phyloP scores from a whole-genome alignment of 2,113 vertebrate genomes.

The Rhinopomastus cyanomelas region DNA sequence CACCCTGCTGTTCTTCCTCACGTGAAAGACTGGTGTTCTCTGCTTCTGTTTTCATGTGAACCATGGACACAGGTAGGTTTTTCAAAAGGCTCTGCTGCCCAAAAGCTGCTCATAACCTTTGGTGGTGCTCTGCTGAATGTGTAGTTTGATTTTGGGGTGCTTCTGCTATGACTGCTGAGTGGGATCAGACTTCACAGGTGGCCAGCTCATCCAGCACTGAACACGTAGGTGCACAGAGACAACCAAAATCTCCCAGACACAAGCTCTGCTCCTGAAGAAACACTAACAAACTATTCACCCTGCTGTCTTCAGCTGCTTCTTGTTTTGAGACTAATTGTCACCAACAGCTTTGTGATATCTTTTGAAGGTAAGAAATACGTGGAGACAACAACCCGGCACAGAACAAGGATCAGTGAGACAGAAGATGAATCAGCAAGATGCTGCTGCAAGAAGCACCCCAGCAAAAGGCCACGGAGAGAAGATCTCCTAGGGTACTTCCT shows the following conservation, averaged over 20 bases:
- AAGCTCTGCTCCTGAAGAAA: neutral
- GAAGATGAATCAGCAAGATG: neutral
- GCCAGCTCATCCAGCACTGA: neutral
- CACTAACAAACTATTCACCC: neutral
- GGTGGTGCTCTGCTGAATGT: too few species aligned
- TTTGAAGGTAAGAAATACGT: neutral
- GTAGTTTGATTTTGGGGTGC: too few species aligned
- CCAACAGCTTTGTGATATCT: neutral
- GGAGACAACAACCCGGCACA: neutral
- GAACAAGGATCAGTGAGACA: accelerated
- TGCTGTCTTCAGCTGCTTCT: neutral
- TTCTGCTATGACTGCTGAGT: too few species aligned
- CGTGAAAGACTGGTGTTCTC: too few species aligned
- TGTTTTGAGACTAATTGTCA: neutral
- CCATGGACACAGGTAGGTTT: too few species aligned
- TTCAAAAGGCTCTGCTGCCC: too few species aligned
- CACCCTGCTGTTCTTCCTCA: too few species aligned
- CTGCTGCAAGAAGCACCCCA: accelerated
- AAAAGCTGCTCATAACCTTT: too few species aligned
- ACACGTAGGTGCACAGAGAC: accelerated
- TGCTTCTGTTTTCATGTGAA: too few species aligned
- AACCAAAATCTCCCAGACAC: neutral
- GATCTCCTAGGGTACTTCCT: neutral
- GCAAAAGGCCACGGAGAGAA: neutral
- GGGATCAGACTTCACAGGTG: too few species aligned